These are phyloP conservation scores for Pristionchus fissidentatus DNA, from an alignment of 2,888 invertebrate genomes.

Conservation along the genomic window DNA sequence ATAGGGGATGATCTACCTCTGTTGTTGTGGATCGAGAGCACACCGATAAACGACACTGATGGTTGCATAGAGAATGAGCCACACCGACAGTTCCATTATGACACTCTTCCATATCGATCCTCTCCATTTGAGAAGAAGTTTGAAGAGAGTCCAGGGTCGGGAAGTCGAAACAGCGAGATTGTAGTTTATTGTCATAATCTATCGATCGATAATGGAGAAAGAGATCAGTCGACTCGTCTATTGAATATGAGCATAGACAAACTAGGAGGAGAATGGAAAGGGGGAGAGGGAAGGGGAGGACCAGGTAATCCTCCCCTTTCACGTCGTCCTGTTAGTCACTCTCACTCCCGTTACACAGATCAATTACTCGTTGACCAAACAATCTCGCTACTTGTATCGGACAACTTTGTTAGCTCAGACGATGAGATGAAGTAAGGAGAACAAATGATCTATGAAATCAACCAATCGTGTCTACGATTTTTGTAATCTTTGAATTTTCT, in stretches of 20 bases:
- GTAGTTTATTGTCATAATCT: conserved; percentile 66
- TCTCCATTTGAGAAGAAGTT: conserved; percentile 66
- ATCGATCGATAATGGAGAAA: neutral
- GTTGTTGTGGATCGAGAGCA: conserved; percentile 61
- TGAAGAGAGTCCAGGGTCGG: conserved; percentile 67
- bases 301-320: conserved; percentile 14
- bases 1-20: conserved; percentile 53
- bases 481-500: no score
- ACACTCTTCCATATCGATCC: conserved; percentile 67
- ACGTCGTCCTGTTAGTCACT: neutral
- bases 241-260: neutral
- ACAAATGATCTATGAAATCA: neutral
- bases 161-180: conserved; percentile 67
- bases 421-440: neutral
- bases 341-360: neutral
- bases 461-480: neutral
- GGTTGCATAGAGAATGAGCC: conserved; percentile 62
- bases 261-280: neutral
- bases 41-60: conserved; percentile 63
- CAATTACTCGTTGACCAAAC: conserved; percentile 36
- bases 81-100: conserved; percentile 62
- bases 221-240: neutral
- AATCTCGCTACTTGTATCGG: neutral
- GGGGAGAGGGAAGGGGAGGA: neutral
- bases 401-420: neutral